Evolutionary conservation across 2,888 invertebrate species (phyloP).

Genomic region (Stenoptilia bipunctidactyla): DNA sequence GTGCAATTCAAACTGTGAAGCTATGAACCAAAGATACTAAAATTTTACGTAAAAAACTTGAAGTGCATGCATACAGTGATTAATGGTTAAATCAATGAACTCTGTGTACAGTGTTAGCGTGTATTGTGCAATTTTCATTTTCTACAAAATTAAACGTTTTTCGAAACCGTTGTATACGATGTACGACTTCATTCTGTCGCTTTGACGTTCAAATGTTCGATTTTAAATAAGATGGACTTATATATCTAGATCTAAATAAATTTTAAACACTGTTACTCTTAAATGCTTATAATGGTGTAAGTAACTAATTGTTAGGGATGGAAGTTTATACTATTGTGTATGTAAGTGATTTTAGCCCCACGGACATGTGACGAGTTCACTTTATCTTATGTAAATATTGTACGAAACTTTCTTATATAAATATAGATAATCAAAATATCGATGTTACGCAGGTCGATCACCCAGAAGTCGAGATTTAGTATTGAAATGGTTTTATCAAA

Average conservation of each 20-base stretch:
- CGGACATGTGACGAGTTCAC: conserved; percentile 28
- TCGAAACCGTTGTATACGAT: conserved; percentile 69
- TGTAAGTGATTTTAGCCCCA: conserved; percentile 55
- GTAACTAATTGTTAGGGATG: conserved; percentile 40
- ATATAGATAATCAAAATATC: conserved; percentile 26
- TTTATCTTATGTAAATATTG: conserved; percentile 38
- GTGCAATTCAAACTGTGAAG: background rate
- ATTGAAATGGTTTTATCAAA: conserved; percentile 17
- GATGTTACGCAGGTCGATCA: conserved; percentile 24
- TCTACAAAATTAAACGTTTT: conserved; percentile 27
- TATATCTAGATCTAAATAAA: conserved; percentile 50
- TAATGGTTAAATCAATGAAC: too few species aligned
- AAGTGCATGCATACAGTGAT: too few species aligned
- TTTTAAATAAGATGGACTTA: conserved; percentile 50
- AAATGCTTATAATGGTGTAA: conserved; percentile 57
- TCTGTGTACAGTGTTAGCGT: too few species aligned
- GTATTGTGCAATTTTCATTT: background rate
- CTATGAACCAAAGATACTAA: background rate
- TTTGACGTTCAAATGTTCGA: conserved; percentile 45
- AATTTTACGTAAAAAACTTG: too few species aligned
- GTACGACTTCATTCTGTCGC: conserved; percentile 57
- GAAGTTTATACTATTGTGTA: conserved; percentile 59
- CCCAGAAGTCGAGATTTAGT: conserved; percentile 14
- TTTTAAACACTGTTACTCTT: conserved; percentile 68
- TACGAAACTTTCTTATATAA: conserved; percentile 37